phyloP scores from a whole-genome alignment of 2,113 vertebrate species.

The Ceyx melanurus region DNA sequence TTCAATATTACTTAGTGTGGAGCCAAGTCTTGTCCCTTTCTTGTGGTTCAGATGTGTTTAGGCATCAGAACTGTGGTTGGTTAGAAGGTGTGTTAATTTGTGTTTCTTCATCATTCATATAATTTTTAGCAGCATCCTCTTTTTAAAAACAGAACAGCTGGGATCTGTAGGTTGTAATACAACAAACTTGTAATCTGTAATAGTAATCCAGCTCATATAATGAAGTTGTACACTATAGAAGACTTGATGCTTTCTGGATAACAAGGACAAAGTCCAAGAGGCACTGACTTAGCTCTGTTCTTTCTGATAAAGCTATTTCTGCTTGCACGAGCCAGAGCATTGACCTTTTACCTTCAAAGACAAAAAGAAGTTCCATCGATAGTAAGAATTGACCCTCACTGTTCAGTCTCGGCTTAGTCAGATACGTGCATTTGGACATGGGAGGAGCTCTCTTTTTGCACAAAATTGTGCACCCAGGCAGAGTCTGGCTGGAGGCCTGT shows the following conservation, averaged over 20 bases:
- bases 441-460: not conserved
- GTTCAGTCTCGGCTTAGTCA: not conserved
- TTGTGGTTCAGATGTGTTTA: not conserved
- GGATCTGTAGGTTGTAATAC: not conserved
- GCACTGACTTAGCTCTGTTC: not conserved
- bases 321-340: not conserved
- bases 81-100: not conserved
- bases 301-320: not conserved
- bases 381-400: not conserved
- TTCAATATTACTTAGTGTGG: not conserved
- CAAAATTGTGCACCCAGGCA: not conserved
- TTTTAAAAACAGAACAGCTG: not conserved
- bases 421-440: not conserved
- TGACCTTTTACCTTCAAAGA: not conserved
- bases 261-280: not conserved
- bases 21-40: not conserved
- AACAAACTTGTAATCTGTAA: not conserved
- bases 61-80: not conserved
- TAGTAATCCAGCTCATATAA: accelerated
- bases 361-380: not conserved
- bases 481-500: no score
- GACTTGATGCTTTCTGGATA: not conserved
- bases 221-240: not conserved
- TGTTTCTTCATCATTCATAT: slow-evolving; percentile 14
- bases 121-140: slow-evolving; percentile 54